Percentiles rank a stretch among this genome's conserved stretches.
Conservation (phyloP, 2,113 vertebrate genomes). For the Anhinga anhinga region DNA sequence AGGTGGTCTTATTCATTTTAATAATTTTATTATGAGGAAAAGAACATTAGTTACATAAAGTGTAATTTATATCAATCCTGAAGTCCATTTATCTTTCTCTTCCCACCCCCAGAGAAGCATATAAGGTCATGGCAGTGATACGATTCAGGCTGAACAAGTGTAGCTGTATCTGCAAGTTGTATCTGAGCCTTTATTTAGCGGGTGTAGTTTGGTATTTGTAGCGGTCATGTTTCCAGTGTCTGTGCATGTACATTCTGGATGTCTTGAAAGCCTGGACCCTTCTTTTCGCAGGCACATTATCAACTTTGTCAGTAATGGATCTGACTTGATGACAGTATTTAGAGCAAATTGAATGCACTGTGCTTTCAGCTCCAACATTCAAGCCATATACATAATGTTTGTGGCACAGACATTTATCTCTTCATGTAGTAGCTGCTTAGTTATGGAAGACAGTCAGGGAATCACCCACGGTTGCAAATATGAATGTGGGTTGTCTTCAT, state of each 20-base stretch:
- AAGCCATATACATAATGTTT: not conserved
- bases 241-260: not conserved
- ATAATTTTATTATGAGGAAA: not conserved
- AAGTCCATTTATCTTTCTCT: not conserved
- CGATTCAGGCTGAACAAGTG: not conserved
- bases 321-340: not conserved
- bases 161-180: not conserved
- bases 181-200: not conserved
- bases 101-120: not conserved
- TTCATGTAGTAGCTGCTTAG: not conserved
- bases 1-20: not conserved
- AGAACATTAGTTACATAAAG: not conserved
- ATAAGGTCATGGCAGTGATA: not conserved
- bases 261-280: not conserved
- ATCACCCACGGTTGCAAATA: slow-evolving; percentile 4
- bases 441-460: not conserved
- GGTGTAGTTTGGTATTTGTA: not conserved
- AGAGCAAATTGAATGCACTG: not conserved
- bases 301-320: not conserved
- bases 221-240: not conserved
- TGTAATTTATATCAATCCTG: not conserved
- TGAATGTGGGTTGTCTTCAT: not conserved
- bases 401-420: not conserved
- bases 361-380: not conserved
- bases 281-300: not conserved